A percentile compares a stretch with the other conserved stretches of the same genome.
Evolutionary conservation across 2,797 vertebrate genomes (phyloP).

Genomic region (Fundulus diaphanus): DNA sequence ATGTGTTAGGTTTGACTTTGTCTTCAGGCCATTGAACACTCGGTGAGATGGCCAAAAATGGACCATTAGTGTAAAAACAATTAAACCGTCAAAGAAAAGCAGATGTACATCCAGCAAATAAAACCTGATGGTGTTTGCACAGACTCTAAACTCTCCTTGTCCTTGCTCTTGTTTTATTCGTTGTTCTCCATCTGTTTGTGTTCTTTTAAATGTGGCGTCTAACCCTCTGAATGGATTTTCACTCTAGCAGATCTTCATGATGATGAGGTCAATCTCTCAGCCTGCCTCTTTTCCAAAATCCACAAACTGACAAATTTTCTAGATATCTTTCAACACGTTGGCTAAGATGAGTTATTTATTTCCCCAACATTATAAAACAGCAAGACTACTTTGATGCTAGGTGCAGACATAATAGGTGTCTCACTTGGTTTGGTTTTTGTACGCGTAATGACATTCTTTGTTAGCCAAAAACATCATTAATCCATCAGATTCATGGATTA

Average conservation of each 20-base stretch:
- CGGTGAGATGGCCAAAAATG: conserved; percentile 20
- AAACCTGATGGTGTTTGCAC: conserved; percentile 24
- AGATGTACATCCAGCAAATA: conserved; percentile 48
- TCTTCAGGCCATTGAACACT: conserved; percentile 25
- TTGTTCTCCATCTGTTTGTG: conserved; percentile 14
- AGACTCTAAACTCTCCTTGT: conserved; percentile 15
- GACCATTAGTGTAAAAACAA: conserved; percentile 45
- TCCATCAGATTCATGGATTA: neutral
- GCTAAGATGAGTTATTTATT: neutral
- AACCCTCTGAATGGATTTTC: conserved; percentile 20
- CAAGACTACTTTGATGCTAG: neutral
- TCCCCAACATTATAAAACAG: too few relatives aligned
- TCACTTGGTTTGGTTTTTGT: neutral
- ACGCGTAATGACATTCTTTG: too few relatives aligned
- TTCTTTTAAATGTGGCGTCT: conserved; percentile 20
- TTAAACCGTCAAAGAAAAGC: conserved; percentile 27
- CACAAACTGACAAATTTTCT: neutral
- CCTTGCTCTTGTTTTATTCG: conserved; percentile 13
- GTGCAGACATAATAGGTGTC: neutral
- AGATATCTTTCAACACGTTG: neutral
- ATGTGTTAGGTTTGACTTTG: conserved; percentile 21
- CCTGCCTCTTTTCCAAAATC: neutral
- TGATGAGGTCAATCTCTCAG: conserved; percentile 2
- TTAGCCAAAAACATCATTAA: neutral
- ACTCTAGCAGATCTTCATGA: conserved; percentile 7